phyloP scores from a whole-genome alignment of 2,888 invertebrate species.

The Pecten maximus region DNA sequence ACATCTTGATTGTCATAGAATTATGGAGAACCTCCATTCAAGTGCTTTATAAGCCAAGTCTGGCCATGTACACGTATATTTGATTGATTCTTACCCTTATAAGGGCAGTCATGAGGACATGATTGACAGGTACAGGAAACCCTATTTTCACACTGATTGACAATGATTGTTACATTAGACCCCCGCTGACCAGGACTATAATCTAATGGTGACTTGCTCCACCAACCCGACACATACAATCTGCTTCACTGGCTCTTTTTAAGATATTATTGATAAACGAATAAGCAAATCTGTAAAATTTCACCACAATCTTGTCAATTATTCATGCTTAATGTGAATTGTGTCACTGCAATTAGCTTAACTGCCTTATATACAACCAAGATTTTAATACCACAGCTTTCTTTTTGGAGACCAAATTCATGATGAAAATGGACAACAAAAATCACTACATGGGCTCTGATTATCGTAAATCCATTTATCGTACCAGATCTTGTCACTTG shows the following conservation, averaged over 20 bases:
- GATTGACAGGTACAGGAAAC: conserved; percentile 30
- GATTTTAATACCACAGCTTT: not conserved
- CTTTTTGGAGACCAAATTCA: not conserved
- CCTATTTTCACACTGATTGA: conserved; percentile 3
- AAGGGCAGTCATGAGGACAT: not conserved
- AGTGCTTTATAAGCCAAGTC: conserved; percentile 1
- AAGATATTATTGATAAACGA: not conserved
- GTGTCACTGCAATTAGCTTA: not conserved
- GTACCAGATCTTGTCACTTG: not conserved
- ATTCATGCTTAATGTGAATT: not conserved
- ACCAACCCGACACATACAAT: not conserved
- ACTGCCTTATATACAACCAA: not conserved
- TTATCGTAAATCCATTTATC: not conserved
- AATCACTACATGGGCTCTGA: not conserved
- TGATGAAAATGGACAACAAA: not conserved
- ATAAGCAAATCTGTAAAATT: not conserved
- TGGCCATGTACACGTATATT: not conserved
- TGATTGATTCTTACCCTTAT: conserved; percentile 25
- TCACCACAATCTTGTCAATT: not conserved
- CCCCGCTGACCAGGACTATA: not conserved
- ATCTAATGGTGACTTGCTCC: not conserved
- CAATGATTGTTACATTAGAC: conserved; percentile 16
- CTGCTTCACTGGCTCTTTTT: not conserved
- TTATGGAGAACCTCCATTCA: not conserved
- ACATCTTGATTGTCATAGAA: not conserved